Base-by-base conservation (phyloP, 2,888 invertebrate species). In the Ctenicera cuprea region DNA sequence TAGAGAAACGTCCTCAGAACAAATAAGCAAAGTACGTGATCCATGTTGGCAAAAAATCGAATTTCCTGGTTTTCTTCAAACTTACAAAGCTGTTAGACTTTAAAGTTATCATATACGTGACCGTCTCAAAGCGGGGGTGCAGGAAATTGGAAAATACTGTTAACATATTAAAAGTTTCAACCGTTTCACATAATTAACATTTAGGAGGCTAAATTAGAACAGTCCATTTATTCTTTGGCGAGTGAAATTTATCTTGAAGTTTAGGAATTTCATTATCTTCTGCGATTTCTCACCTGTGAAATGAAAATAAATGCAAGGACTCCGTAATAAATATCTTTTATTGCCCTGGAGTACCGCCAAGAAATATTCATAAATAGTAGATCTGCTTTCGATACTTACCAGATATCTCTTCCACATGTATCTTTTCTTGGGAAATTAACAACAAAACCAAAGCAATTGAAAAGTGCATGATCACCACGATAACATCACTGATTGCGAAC, bases 1-100 rank as follows among this genome's bases (percentile, higher is more conserved):
- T 71, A 71, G 43, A 61, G 66, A 71, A 71, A 71, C 50, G 71
- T 66, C 59, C 41, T 64, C 43, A 64, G 45, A 69, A 64, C 73
- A 73, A 73, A 73, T 73, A 73, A 73, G 68, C 62, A 68, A 68
- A 73, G 14, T 68, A 73, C 73, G 73, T 73, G 73, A 68, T 68
- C 57, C 45, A 73, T 50, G 63, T 63, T 68, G 26, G 37, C 12
- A 26, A 63, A 68, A 73, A 68, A 69, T 71, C 59, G 66, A 71
- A 66, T 66, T 65, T 66, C 48, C 66, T 61, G 52, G 14, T 59
- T 65, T 59, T 38, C 64, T 16, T 18, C 22, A 30, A 38, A 71
- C 37, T 54, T 64, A 43, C 57, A 57, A 57, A 57, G 54, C 57
- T 65, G 64, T 71, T 48, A 71, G 22, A 33, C 18, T 65, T 16